Evolutionary conservation across 1,140 invertebrate species (phyloP), one percentile per base, ranked within the genome.

Genomic region (Xylocopa sonorina): DNA sequence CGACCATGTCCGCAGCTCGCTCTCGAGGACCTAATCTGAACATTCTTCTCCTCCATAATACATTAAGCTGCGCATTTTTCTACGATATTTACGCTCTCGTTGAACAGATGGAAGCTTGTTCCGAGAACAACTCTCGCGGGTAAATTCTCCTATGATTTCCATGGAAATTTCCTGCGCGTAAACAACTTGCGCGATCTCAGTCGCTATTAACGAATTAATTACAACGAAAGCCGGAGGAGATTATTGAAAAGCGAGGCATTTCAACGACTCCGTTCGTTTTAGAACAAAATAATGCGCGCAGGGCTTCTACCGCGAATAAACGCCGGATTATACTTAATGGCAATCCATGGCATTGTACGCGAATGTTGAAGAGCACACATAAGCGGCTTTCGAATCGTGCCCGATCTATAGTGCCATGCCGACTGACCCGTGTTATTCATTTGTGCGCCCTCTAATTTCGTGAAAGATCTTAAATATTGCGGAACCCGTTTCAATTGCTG

Each of bases 321-420:
- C 83, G 80, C 53, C 32, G 84, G 84, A 86, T 86, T 86, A 86
- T 83, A 86, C 80, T 86, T 86, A 83, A 86, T 86, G 80, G 73
- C 84, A 71, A 86, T 86, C 81, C 80, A 74, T 34, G 76, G 80
- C 79, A 86, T 85, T 86, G 81, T 83, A 71, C 58, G 58, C 68
- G 77, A 86, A 85, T 86, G 84, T 82, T 86, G 84, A 86, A 85
- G 83, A 81, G 76, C 76, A 21, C 80, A 57, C 32, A 50, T 86
- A 86, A 86, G 83, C 84, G 83, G 84, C 83, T 86, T 86, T 85
- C 83, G 62, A 57, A 78, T 85, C 80, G 76, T 79, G 34, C 78
- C n/a, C 60, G 51, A 60, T 66, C 68, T 85, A 75, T 66, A 75
- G 53, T 53, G 58, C 79, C 72, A 85, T 85, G 53, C 83, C 71